A percentile compares a stretch with the other conserved stretches of the same genome.
These are phyloP conservation scores for Grammomys surdaster DNA, from an alignment of 2,113 vertebrate genomes.

Conservation along the genomic window DNA sequence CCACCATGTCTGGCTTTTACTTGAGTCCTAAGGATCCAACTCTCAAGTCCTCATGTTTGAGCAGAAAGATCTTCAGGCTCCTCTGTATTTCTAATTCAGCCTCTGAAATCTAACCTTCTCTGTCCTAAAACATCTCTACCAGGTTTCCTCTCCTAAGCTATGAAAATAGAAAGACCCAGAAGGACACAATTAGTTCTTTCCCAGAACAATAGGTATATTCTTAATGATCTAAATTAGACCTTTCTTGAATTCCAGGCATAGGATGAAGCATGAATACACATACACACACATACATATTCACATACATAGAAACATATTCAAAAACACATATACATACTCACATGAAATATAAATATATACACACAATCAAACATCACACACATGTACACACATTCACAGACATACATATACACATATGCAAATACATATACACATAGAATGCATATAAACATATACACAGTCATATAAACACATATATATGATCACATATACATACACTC, in stretches of 20 bases:
- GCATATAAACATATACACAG: neutral
- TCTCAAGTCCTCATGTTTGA: neutral
- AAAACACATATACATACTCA: neutral
- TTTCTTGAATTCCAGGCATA: neutral
- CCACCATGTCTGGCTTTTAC: neutral
- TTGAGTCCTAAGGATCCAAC: neutral
- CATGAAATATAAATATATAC: too few relatives aligned
- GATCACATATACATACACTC: neutral
- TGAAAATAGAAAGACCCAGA: neutral
- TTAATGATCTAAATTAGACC: neutral
- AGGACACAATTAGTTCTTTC: neutral
- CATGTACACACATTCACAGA: neutral
- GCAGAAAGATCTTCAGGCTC: neutral
- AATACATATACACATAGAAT: neutral
- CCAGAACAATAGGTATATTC: neutral
- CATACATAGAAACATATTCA: neutral
- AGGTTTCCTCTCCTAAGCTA: neutral
- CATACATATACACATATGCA: neutral
- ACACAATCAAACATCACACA: neutral
- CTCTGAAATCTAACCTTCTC: neutral
- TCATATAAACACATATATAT: neutral
- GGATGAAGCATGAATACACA: accelerated
- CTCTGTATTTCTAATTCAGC: neutral
- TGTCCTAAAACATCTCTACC: neutral
- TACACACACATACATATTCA: neutral